Evolutionary conservation across 2,888 invertebrate species (phyloP).

Genomic region (Amitus sp.): DNA sequence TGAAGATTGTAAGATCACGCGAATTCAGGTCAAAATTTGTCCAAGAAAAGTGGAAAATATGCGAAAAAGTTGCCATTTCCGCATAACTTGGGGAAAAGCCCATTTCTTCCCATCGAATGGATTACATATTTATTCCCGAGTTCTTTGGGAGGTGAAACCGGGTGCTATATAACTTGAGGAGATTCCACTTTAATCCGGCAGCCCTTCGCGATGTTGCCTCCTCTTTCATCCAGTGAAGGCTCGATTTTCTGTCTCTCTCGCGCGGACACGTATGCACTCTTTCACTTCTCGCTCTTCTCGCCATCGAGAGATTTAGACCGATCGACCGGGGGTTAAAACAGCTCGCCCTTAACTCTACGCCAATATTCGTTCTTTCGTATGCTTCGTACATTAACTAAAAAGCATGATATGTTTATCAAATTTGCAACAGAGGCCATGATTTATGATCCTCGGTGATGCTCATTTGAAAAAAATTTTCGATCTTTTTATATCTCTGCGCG

Average conservation of each 20-base stretch:
- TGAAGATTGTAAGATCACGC: too few relatives aligned
- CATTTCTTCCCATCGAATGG: slow-evolving; percentile 21
- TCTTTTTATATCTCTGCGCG: too few relatives aligned
- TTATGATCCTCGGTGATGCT: too few relatives aligned
- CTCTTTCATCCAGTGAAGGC: slow-evolving; percentile 19
- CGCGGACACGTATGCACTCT: neutral
- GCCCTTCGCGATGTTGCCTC: slow-evolving; percentile 28
- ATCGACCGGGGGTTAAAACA: slow-evolving; percentile 22
- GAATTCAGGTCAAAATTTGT: neutral
- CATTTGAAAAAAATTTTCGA: too few relatives aligned
- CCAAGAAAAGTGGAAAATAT: neutral
- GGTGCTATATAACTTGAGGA: slow-evolving; percentile 11
- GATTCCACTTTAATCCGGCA: slow-evolving; percentile 33
- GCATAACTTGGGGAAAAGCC: too few relatives aligned
- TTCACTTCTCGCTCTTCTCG: slow-evolving; percentile 13
- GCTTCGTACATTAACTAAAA: slow-evolving; percentile 29
- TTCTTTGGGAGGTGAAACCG: slow-evolving; percentile 1
- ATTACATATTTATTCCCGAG: slow-evolving; percentile 7
- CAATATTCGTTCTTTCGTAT: slow-evolving; percentile 36
- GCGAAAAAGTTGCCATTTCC: neutral
- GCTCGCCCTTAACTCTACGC: slow-evolving; percentile 31
- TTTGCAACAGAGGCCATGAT: too few relatives aligned
- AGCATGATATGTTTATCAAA: too few relatives aligned
- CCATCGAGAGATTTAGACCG: slow-evolving; percentile 9
- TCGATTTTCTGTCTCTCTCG: neutral